Base-by-base conservation (phyloP, 1,140 invertebrate species). In the Centruroides vittatus region DNA sequence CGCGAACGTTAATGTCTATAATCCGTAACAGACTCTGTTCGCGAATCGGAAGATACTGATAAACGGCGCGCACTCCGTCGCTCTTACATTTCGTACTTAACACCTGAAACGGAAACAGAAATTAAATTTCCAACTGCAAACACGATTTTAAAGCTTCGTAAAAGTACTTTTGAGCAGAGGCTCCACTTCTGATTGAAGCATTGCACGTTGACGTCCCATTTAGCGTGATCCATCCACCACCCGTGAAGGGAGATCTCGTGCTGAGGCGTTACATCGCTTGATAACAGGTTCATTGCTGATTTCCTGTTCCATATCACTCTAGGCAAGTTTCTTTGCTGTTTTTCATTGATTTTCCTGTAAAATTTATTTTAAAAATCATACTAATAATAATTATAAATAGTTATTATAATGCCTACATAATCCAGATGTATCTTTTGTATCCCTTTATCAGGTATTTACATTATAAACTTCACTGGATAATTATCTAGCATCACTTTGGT, bases 171-270 rank as follows among this genome's bases (percentile, higher is more conserved):
- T 55, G 60, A 60, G 62, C 68, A 69, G 8, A 63, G 34, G 10
- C 51, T 60, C 66, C 62, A 66, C 55, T 59, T 61, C 49, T 67
- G 59, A 50, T 66, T 63, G 35, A 65, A 68, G 55, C 68, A 69
- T 58, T 64, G 47, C 35, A 68, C 58, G 56, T 65, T 58, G 46
- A 54, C 55, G 12, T 67, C 58, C 64, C 61, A 69, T 56, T 59
- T 66, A 13, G 59, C 55, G 60, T 69, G 68, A 58, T 68, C 68
- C 61, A 66, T 66, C 62, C 68, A 69, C 68, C 68, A 69, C 7
- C 68, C 68, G 41, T 41, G 54, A 48, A 59, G 48, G 23, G 61
- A 52, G 23, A 67, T 58, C 52, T 67, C 59, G 54, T 63, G 52
- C 55, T 55, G 60, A 47, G 56, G 49, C 7, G 67, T 65, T 8